Evolutionary conservation across 2,888 invertebrate species (phyloP), one percentile per base, ranked within the genome.

Genomic region (Euspilapteryx auroguttella): DNA sequence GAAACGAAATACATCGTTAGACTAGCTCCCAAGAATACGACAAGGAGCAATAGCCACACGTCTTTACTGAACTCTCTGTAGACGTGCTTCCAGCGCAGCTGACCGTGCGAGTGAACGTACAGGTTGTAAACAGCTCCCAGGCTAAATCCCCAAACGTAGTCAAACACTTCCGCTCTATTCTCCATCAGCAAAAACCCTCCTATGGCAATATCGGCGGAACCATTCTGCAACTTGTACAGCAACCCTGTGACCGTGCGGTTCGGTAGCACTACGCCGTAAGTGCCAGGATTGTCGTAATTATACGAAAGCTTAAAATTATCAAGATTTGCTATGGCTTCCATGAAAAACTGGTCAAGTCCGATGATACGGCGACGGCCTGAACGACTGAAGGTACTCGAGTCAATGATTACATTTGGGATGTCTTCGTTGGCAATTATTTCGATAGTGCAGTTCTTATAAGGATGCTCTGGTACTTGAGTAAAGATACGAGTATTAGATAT

Each of bases 261-360:
- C 8, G 44, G 35, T 33, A 57, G 38, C 14, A 63, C 45, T 4
- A 49, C 34, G 2, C 59, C 58, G 31, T 40, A 40, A 2, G 36
- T 32, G 27, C 34, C 27, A 4, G 45, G 35, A 10, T 23, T 28
- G n/a, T 34, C 25, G 2, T 39, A 29, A 6, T 38, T 34, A 24
- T 52, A 55, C 5, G 50, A 28, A n/a, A 61, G 27, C 8, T 27
- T 24, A 29, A 55, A 37, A 1, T 44, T 44, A 37, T 50, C 48
- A 5, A 33, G 34, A 11, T 37, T 20, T 17, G 55, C 51, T 25
- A 58, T 46, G 4, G 41, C 50, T 21, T 48, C 42, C 4, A 65
- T 34, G 8, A 65, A 32, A 28, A 43, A 54, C 33, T 63, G 57
- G 34, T 65, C 65, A 25, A 56, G 31, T 8, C 56, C 61, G 14